Percentiles rank a stretch among this genome's conserved stretches.
phyloP scores from a whole-genome alignment of 2,113 vertebrate genomes.

The Hemicordylus capensis region DNA sequence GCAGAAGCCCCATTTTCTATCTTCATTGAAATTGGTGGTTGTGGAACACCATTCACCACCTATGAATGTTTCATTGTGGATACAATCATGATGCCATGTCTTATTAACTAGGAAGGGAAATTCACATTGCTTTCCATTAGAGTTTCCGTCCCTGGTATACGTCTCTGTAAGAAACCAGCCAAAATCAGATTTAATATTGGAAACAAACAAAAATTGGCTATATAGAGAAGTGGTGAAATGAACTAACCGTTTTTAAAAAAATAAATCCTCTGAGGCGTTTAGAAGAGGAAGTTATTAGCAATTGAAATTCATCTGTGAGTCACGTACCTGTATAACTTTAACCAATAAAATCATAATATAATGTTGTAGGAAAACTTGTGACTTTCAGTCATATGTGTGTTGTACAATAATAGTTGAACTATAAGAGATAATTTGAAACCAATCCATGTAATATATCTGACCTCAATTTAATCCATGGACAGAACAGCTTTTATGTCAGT shows the following conservation, averaged over 20 bases:
- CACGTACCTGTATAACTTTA: not conserved
- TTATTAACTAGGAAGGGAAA: constrained; percentile 88
- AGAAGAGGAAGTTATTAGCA: not conserved
- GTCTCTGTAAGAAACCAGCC: constrained; percentile 74
- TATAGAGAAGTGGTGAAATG: not conserved
- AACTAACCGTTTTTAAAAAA: not conserved
- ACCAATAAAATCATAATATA: not conserved
- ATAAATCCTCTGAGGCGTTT: not conserved
- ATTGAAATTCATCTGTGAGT: not conserved
- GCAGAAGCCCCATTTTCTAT: constrained; percentile 86
- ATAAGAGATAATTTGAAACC: not conserved
- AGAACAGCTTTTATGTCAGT: not conserved
- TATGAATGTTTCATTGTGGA: constrained; percentile 54
- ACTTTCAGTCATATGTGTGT: not conserved
- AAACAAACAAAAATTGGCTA: not conserved
- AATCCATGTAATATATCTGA: not conserved
- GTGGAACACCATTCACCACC: constrained; percentile 86
- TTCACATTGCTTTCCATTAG: constrained; percentile 86
- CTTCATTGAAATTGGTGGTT: constrained; percentile 76
- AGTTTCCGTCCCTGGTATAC: constrained; percentile 87
- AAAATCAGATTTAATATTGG: not conserved
- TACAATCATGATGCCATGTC: constrained; percentile 88
- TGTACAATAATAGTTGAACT: not conserved
- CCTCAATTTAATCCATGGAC: not conserved
- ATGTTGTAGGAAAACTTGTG: not conserved